Base-by-base conservation (phyloP, 1,140 invertebrate genomes). In the Megalonaias nervosa region DNA sequence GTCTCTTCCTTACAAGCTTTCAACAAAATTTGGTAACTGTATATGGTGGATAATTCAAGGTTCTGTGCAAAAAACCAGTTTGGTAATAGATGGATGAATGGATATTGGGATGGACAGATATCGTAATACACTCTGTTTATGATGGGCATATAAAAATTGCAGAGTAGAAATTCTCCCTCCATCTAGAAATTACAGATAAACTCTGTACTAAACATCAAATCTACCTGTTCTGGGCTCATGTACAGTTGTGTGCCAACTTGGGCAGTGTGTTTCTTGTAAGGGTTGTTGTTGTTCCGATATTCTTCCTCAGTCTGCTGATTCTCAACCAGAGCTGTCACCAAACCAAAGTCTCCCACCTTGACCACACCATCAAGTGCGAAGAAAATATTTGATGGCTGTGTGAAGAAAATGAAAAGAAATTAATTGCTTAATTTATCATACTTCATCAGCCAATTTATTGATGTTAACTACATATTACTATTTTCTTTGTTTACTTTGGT, bases 281-380 rank as follows among this genome's bases (percentile, higher is more conserved):
- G 67, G 56, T 72, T 74, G 12, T 64, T 66, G 48, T 66, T 58
- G 14, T 74, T 72, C 17, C 57, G 60, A 31, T 92, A 62, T 6
- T 66, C 62, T 61, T 82, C 78, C 38, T 48, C 38, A 11, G 38
- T 48, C 55, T 71, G 48, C 31, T 84, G 76, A 67, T 86, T 84
- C 26, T 95, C 95, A 23, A 93, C 92, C 92, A 95, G 95, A 11
- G 94, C 94, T 17, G 97, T 98, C 0, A 97, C 97, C 14, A 99
- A 93, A 0, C 98, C 98, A 93, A 99, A 99, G 92, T 99, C 98
- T 9, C 97, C 98, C 66, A 99, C 95, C 92, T 99, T 99, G 6
- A 99, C 94, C 2, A 81, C 77, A 82, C 94, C 95, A 91, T 98
- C 96, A 69, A 93, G 92, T 0, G 97, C 95, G 89, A 99, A 98